Evolutionary conservation across 2,888 invertebrate genomes (phyloP), one percentile per base, ranked within the genome.

Genomic region (Drosophila algonquin): DNA sequence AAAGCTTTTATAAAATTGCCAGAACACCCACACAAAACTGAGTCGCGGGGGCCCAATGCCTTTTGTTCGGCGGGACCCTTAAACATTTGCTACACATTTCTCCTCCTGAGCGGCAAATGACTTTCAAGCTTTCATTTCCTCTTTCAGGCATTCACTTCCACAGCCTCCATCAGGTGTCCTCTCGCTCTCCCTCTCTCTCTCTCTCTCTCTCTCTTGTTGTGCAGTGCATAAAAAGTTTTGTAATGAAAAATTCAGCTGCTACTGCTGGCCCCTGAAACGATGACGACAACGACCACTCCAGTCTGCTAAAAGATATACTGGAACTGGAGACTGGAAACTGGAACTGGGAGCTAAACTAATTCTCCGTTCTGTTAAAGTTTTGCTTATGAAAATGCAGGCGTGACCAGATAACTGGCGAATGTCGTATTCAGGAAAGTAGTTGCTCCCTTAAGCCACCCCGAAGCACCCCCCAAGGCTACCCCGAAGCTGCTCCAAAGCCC

Each of bases 211-310:
- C 44, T 30, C 46, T 9, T 54, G 12, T 12, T 35, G 12, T 35
- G 8, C 51, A 63, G 63, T 40, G 54, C 47, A 58, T 30, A 58
- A 54, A 80, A 81, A 87, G 21, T 81, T 87, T 81, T 72, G 57
- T 63, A 75, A 87, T 82, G 73, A 85, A 85, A 84, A 70, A 81
- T 83, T 83, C 72, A 73, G 57, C 62, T 57, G 61, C 62, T 70
- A 16, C 47, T 56, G 60, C 35, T 47, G 63, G 6, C 40, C 14
- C 40, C 40, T 40, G 40, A 35, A 35, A 35, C 35, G 35, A 52
- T 35, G 61, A n/a, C 16, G 58, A 35, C 8, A 35, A 58, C 47
- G 21, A 24, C 56, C 24, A 57, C 21, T n/a, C 40, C n/a, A 40
- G 7, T 6, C 40, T n/a, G 7, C 40, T n/a, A 53, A 35, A 30